phyloP scores from a whole-genome alignment of 2,797 vertebrate species.

The Brotula barbata region DNA sequence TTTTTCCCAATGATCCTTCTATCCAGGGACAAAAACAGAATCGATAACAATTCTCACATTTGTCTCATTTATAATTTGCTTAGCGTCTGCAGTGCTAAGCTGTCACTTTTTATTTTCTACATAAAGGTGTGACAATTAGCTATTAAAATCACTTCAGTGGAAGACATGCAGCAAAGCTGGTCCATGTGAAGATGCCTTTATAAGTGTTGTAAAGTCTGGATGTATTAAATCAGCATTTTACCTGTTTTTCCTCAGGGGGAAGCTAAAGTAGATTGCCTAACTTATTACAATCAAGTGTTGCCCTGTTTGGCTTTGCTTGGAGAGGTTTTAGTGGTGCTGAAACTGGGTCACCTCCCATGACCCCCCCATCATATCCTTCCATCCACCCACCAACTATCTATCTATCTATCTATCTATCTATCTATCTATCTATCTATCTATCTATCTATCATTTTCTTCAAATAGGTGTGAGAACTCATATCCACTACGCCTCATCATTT shows the following conservation, averaged over 20 bases:
- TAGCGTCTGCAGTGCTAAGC: too few species aligned
- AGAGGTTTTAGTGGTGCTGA: conserved; percentile 19
- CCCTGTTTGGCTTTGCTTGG: background rate
- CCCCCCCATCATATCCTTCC: conserved; percentile 8
- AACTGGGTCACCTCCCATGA: conserved; percentile 45
- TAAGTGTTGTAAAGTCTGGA: background rate
- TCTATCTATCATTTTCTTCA: background rate
- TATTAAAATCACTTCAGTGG: background rate
- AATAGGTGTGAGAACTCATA: conserved; percentile 4
- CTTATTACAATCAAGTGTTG: background rate
- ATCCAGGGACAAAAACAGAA: too few species aligned
- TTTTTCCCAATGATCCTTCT: too few species aligned
- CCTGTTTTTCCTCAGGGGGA: background rate
- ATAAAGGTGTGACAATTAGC: too few species aligned
- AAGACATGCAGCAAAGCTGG: background rate
- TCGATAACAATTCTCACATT: too few species aligned
- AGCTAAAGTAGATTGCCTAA: conserved; percentile 31
- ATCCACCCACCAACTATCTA: too few species aligned
- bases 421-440: too few species aligned
- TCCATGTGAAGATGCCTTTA: background rate
- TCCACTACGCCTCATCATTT: conserved; percentile 9
- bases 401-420: too few species aligned
- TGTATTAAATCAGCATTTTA: conserved; percentile 14
- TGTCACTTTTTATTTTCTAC: too few species aligned
- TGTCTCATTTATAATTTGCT: too few species aligned